Evolutionary conservation across 2,113 vertebrate genomes (phyloP), one percentile per base, ranked within the genome.

Genomic region (Mus spicilegus): DNA sequence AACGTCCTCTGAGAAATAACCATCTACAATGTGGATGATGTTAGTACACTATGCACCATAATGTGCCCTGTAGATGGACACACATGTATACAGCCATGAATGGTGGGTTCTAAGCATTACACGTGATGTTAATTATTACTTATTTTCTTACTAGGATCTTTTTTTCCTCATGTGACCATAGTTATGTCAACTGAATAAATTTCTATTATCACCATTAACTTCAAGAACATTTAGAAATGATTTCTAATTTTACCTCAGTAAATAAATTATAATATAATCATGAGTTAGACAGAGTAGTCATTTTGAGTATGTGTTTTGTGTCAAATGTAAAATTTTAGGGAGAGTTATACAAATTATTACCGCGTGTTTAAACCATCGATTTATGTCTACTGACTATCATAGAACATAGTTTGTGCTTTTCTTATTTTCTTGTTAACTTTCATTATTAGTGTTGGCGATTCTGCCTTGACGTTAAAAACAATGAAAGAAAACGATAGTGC

Each of bases 401-500:
- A 87, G 54, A 73, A 81, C 80, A 61, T 89, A 46, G 39, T 51
- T 86, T 78, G 39, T 63, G 7, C 1, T 65, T 97, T 33, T 10
- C 24, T 14, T 75, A 46, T 76, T 63, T 65, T 90, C 84, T 78
- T 54, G 56, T 76, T n/a, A 91, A 89, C 16, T 72, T 85, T 4
- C 69, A 14, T 94, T 96, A 73, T 93, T 96, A 78, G 89, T 91
- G 12, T 94, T 94, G 7, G 0, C 11, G 84, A 2, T 81, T 92
- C 78, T 95, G 33, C 65, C 67, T 81, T 85, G 30, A 54, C 19
- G 81, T 96, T 94, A 61, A 88, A 94, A 96, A 80, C 22, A 95
- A 77, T 33, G 10, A 72, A 95, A 46, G 30, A 81, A 69, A 93
- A 86, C 28, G 39, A 17, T 69, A 63, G 39, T 80, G 33, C 49